Percentiles rank a stretch among this genome's conserved stretches.
phyloP scores from a whole-genome alignment of 2,888 invertebrate genomes.

The Sphaeridia pumilis region DNA sequence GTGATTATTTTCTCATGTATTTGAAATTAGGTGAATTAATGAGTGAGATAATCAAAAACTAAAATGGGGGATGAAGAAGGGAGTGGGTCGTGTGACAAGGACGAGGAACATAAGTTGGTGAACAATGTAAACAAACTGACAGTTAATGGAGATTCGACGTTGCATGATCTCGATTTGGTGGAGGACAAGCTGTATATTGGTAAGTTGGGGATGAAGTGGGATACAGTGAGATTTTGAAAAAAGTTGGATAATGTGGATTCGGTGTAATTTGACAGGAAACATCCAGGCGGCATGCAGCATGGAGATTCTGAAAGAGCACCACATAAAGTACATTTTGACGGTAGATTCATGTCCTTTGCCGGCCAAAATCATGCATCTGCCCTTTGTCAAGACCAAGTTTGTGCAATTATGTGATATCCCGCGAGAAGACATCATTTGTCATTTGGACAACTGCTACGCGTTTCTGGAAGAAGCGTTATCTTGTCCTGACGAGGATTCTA shows the following conservation, averaged over 20 bases:
- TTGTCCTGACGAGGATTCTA: constrained; percentile 44
- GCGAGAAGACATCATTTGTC: constrained; percentile 68
- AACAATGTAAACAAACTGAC: too few species aligned
- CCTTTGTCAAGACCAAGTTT: constrained; percentile 57
- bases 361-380: constrained; percentile 54
- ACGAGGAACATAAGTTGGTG: too few species aligned
- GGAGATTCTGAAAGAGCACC: constrained; percentile 51
- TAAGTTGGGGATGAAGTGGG: background rate
- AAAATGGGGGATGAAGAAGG: too few species aligned
- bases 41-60: too few species aligned
- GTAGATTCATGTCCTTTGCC: constrained; percentile 75
- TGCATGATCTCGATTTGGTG: background rate
- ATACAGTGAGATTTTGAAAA: background rate
- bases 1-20: too few species aligned
- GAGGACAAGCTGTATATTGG: background rate
- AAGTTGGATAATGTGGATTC: background rate
- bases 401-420: constrained; percentile 73
- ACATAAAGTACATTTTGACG: constrained; percentile 66
- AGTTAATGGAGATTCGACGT: too few species aligned
- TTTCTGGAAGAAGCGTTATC: constrained; percentile 59
- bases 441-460: constrained; percentile 61
- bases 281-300: constrained; percentile 65
- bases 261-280: constrained; percentile 49
- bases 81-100: too few species aligned
- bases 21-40: too few species aligned